A percentile compares a stretch with the other conserved stretches of the same genome.
phyloP scores from a whole-genome alignment of 35 echinoderm and acorn worm genomes.

The Hemicentrotus pulcherrimus region DNA sequence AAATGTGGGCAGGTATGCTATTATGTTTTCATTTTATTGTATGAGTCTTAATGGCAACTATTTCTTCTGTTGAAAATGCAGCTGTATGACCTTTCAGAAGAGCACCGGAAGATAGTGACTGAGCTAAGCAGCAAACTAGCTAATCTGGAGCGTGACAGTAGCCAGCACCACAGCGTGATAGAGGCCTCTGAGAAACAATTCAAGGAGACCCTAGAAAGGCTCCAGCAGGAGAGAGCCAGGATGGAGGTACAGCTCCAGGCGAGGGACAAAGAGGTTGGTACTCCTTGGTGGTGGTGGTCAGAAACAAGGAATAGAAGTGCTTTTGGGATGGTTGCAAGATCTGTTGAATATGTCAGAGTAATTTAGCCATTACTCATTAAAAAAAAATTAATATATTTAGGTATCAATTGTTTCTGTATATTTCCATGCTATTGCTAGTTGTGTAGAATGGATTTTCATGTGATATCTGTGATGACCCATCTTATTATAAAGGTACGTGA shows the following conservation, averaged over 20 bases:
- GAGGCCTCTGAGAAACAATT: conserved; percentile 75
- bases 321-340: too few species aligned
- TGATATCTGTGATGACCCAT: not conserved
- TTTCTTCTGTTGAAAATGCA: conserved; percentile 41
- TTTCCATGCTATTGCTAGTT: too few species aligned
- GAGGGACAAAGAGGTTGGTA: conserved; percentile 86
- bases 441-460: not conserved
- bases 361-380: too few species aligned
- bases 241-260: conserved; percentile 90
- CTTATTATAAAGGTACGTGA: conserved; percentile 57
- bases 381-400: too few species aligned
- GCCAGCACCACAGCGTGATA: conserved; percentile 90
- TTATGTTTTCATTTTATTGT: not conserved
- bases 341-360: too few species aligned
- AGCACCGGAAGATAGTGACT: conserved; percentile 70
- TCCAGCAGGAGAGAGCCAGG: conserved; percentile 94
- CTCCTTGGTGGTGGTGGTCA: not conserved
- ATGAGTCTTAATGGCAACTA: conserved; percentile 6
- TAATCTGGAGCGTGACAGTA: conserved; percentile 77
- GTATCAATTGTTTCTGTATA: too few species aligned
- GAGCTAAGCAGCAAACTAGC: conserved; percentile 73
- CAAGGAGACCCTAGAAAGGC: conserved; percentile 84
- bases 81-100: conserved; percentile 78
- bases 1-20: too few species aligned
- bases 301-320: too few species aligned